Base-by-base conservation (phyloP, 2,888 invertebrate genomes). In the Rapana venosa region DNA sequence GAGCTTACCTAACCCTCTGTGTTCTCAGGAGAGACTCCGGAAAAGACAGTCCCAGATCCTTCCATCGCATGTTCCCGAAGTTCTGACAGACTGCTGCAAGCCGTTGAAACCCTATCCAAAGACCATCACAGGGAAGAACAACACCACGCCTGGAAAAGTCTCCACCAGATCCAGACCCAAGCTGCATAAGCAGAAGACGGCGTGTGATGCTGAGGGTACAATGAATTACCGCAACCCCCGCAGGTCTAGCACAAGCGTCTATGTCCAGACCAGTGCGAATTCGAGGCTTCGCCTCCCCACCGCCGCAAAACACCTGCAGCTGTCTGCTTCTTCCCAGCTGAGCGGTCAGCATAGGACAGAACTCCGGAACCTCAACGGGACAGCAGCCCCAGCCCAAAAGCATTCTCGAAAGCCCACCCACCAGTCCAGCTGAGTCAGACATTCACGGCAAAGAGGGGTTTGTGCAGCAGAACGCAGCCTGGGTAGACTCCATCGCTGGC, bases 401-500 rank as follows among this genome's bases (percentile, higher is more conserved):
- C 61, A 86, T 86, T 35, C 26, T 86, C 26, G 81, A 15, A 81
- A 35, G 74, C 87, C 87, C 47, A 47, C n/a, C 56, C 17, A n/a
- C 83, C 17, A 22, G 8, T 32, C 87, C 77, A 61, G 36, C 8
- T n/a, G 83, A 84, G 26, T 86, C 87, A 4, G 61, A 66, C 30
- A 36, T 56, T 0, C 83, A 83, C 58, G 66, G 58, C 81, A 90
- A 88, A 74, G 36, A n/a, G n/a, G n/a, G n/a, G n/a, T n/a, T n/a
- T 30, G 36, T 20, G 83, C n/a, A 93, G 93, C 79, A 91, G 94
- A 88, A 94, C 94, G 4, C 93, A 94, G 94, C 94, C 22, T 94
- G 94, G 94, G 94, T 94, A 0, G 93, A 93, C 90, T 93, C 94
- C 13, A 94, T n/a, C 94, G 22, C 92, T 93, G 0, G n/a, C n/a